phyloP scores from a whole-genome alignment of 2,113 vertebrate genomes.

The Oenanthe melanoleuca region DNA sequence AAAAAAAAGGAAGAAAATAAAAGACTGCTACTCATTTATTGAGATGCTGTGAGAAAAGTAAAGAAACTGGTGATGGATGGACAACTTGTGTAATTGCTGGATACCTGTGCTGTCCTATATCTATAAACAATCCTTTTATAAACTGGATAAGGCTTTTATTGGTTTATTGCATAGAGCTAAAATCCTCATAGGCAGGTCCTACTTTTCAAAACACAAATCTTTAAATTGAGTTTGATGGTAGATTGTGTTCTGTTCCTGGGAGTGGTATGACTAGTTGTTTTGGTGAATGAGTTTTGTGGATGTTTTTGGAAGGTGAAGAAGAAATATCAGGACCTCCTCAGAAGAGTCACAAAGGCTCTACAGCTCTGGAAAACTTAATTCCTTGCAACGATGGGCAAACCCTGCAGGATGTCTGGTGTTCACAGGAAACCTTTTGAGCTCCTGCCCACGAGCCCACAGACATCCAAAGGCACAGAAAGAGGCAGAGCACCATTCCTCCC shows the following conservation, averaged over 20 bases:
- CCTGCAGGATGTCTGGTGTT: not conserved
- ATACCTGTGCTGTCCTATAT: not conserved
- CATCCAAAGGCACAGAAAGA: not conserved
- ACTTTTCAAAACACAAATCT: fast-evolving
- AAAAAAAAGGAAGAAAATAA: too few relatives aligned
- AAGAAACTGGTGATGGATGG: not conserved
- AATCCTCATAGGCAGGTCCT: not conserved
- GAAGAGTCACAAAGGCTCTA: not conserved
- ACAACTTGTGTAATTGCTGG: not conserved
- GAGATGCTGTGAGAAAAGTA: not conserved
- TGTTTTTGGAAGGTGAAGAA: not conserved
- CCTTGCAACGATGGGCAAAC: not conserved
- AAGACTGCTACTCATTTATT: not conserved
- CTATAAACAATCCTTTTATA: not conserved
- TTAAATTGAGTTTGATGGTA: not conserved
- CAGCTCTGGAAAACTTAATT: not conserved
- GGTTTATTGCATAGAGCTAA: not conserved
- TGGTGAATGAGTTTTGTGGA: not conserved
- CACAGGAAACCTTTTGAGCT: not conserved
- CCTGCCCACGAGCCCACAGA: not conserved
- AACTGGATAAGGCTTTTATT: not conserved
- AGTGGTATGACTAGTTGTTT: not conserved
- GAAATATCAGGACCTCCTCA: not conserved
- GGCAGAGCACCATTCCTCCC: not conserved
- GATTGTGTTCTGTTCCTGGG: not conserved